These are phyloP conservation scores for Vimba vimba DNA, from an alignment of 2,113 vertebrate species.

Conservation along the genomic window DNA sequence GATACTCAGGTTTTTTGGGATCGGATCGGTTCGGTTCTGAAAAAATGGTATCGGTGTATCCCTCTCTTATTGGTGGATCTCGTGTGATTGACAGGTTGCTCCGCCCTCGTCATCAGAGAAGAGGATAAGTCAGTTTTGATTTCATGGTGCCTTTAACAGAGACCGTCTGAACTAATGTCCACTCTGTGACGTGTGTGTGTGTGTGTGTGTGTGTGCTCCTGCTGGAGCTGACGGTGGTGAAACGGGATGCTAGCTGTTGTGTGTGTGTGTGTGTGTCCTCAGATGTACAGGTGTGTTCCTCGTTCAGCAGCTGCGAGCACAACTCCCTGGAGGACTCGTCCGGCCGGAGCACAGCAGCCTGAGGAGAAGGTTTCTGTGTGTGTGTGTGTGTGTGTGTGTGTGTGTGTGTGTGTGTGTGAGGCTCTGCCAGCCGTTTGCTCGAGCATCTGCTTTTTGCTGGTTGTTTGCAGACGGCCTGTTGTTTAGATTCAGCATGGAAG, in stretches of 20 bases:
- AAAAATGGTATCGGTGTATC: no score
- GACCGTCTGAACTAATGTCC: no score
- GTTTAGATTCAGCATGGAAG: slow-evolving; percentile 21
- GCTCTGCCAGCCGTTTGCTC: neutral
- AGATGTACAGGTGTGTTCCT: slow-evolving; percentile 47
- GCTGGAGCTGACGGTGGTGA: neutral
- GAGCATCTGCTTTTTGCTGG: neutral
- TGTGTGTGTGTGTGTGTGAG: neutral
- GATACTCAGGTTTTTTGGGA: no score
- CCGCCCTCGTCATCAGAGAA: no score
- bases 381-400: slow-evolving; percentile 42
- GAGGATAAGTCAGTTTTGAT: no score
- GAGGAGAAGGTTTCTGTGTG: neutral
- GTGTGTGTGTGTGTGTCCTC: neutral
- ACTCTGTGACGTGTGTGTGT: no score
- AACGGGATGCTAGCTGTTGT: neutral
- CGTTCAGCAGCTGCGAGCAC: slow-evolving; percentile 23
- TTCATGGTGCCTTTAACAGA: no score
- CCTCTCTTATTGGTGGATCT: no score
- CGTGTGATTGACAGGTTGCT: no score
- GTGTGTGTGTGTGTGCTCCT: neutral
- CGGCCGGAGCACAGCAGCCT: neutral
- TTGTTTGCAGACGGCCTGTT: neutral
- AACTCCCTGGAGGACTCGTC: neutral
- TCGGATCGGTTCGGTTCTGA: no score